phyloP scores from a whole-genome alignment of 1,140 invertebrate genomes.

The honey bee (Apis mellifera) region Amel_HAv3.1 CM009942.2:6343501-6344000 shows the following conservation, averaged over 20 bases:
- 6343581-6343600: not conserved
- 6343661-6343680: not conserved
- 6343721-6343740: too few relatives aligned
- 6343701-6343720: not conserved
- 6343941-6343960: too few relatives aligned
- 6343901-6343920: too few relatives aligned
- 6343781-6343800: too few relatives aligned
- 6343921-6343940: too few relatives aligned
- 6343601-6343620: not conserved
- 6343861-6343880: too few relatives aligned
- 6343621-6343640: not conserved
- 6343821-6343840: too few relatives aligned
- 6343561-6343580: not conserved
- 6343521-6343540: constrained; percentile 10
- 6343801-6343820: too few relatives aligned
- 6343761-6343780: too few relatives aligned
- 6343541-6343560: not conserved
- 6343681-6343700: not conserved
- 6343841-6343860: too few relatives aligned
- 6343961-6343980: not conserved
- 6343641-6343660: not conserved
- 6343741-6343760: too few relatives aligned
- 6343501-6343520: not conserved
- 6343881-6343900: too few relatives aligned
- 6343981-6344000: not conserved